A percentile compares a stretch with the other conserved stretches of the same genome.
Evolutionary conservation across 2,888 invertebrate genomes (phyloP).

Genomic region (Dicranocentrus wangi): DNA sequence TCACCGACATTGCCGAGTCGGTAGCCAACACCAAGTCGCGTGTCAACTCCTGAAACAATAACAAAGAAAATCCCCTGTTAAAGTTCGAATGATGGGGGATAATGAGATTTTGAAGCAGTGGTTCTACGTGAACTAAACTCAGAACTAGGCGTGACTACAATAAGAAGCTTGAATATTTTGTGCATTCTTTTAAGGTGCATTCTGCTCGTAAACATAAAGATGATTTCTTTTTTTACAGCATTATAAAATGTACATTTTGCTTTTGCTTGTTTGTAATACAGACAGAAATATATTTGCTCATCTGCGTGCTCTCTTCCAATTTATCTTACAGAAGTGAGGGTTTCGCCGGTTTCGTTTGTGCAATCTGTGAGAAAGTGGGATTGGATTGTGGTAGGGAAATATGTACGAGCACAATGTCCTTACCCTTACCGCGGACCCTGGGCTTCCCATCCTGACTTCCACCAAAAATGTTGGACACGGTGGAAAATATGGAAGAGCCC

Average conservation of each 20-base stretch:
- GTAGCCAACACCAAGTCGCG: constrained; percentile 72
- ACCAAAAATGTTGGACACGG: constrained; percentile 65
- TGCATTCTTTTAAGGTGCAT: constrained; percentile 63
- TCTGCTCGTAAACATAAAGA: constrained; percentile 58
- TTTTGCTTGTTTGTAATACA: no score
- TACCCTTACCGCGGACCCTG: constrained; percentile 71
- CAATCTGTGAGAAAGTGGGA: constrained; percentile 1
- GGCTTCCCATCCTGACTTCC: constrained; percentile 70
- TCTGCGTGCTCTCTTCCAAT: no score
- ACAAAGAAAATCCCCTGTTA: no score
- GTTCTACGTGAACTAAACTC: no score
- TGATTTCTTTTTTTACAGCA: constrained; percentile 9
- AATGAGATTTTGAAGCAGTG: no score
- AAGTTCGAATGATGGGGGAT: no score
- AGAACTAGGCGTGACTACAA: no score
- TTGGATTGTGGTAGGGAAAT: constrained; percentile 3
- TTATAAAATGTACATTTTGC: no score
- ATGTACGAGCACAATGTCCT: constrained; percentile 64
- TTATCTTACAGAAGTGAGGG: no score
- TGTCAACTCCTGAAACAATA: constrained; percentile 71
- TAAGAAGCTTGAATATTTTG: no score
- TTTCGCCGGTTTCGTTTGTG: no score
- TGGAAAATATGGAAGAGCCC: constrained; percentile 65
- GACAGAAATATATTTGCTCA: no score
- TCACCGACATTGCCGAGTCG: constrained; percentile 72